Evolutionary conservation across 2,113 vertebrate genomes (phyloP).

Genomic region (Hippocampus barbouri): DNA sequence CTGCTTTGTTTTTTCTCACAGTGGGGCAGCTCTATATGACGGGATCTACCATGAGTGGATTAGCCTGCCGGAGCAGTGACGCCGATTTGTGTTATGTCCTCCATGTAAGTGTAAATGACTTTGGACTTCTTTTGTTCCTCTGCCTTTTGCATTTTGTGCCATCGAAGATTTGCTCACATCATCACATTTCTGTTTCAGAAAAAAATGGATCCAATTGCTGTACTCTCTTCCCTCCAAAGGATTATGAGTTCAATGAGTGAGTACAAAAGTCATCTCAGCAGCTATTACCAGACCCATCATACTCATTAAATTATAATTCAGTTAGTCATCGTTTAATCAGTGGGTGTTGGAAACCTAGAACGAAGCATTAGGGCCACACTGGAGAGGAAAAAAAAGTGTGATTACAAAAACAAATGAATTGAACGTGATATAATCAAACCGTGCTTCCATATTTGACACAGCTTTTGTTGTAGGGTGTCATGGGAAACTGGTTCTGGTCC

Average conservation of each 20-base stretch:
- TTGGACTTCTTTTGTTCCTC: neutral
- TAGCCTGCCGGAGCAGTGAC: constrained; percentile 89
- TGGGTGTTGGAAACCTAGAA: neutral
- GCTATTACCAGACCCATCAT: neutral
- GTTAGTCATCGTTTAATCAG: neutral
- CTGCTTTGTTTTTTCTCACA: constrained; percentile 43
- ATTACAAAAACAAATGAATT: neutral
- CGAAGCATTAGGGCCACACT: neutral
- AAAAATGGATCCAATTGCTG: constrained; percentile 79
- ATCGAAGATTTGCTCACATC: neutral
- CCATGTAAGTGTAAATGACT: constrained; percentile 78
- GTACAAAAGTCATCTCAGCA: constrained; percentile 52
- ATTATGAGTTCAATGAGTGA: constrained; percentile 87
- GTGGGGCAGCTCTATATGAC: constrained; percentile 85
- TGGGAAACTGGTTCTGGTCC: too few species aligned
- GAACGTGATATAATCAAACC: neutral
- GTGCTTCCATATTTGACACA: too few species aligned
- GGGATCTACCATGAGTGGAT: constrained; percentile 90
- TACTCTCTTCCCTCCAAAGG: constrained; percentile 82
- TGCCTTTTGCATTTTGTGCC: neutral
- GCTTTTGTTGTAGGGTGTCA: too few species aligned
- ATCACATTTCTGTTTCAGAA: constrained; percentile 67
- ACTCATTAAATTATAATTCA: neutral
- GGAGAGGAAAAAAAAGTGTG: neutral
- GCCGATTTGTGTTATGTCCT: constrained; percentile 90